phyloP scores from a whole-genome alignment of 2,888 invertebrate genomes.

The Chaetoderma sp. region DNA sequence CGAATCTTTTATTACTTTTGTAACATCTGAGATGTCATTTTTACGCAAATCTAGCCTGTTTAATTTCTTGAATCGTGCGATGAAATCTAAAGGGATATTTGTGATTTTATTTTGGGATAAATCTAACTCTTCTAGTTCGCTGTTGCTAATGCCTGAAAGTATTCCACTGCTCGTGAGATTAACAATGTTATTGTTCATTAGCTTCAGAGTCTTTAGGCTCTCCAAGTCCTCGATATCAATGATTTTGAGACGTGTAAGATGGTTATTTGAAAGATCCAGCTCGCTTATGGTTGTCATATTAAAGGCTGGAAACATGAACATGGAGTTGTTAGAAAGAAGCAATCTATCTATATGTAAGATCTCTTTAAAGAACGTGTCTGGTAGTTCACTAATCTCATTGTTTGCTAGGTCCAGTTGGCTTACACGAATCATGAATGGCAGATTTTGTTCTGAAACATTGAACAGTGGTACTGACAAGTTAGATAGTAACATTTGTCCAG shows the following conservation, averaged over 20 bases:
- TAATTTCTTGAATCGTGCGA: no score
- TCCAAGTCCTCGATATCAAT: slow-evolving; percentile 32
- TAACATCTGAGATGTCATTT: no score
- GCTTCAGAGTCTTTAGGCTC: slow-evolving; percentile 34
- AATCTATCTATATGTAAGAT: background rate
- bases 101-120: no score
- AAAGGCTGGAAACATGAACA: slow-evolving; percentile 9
- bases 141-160: slow-evolving; percentile 3
- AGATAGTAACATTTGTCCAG: no score
- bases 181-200: slow-evolving; percentile 45
- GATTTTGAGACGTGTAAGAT: background rate
- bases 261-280: background rate
- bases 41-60: no score
- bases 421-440: no score
- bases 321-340: slow-evolving; percentile 15
- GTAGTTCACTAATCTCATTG: slow-evolving; percentile 17
- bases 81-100: no score
- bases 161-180: no score
- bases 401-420: slow-evolving; percentile 15
- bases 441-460: no score
- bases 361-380: slow-evolving; percentile 18
- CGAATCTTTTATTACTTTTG: no score
- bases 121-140: no score
- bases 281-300: background rate
- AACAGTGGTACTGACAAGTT: no score